A percentile compares a stretch with the other conserved stretches of the same genome.
Evolutionary conservation across 2,888 invertebrate species (phyloP).

Genomic region (Latrodectus elegans): DNA sequence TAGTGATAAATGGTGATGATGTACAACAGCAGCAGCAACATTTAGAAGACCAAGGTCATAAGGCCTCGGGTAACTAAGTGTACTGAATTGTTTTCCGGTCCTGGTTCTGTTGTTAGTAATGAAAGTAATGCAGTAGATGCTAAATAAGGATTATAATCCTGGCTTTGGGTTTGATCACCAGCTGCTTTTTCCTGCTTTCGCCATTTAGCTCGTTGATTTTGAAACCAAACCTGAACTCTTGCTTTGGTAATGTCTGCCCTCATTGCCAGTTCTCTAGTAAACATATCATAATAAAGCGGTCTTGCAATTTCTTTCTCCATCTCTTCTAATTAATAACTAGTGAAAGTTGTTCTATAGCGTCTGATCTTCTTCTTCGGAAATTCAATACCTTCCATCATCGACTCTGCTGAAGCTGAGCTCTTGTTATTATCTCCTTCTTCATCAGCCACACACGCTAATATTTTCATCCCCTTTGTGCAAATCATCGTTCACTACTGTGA

Average conservation of each 20-base stretch:
- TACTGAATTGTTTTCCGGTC: constrained; percentile 51
- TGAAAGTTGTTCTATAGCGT: constrained; percentile 93
- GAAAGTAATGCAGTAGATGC: constrained; percentile 56
- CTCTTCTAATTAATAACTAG: constrained; percentile 80
- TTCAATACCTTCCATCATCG: constrained; percentile 75
- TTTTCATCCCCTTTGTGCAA: constrained; percentile 64
- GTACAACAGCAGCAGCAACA: constrained; percentile 36
- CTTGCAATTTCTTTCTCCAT: constrained; percentile 71
- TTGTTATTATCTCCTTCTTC: constrained; percentile 68
- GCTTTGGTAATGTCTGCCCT: no score
- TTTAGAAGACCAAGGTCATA: constrained; percentile 53
- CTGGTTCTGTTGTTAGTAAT: constrained; percentile 53
- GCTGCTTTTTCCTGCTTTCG: constrained; percentile 73
- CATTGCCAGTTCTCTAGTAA: constrained; percentile 64
- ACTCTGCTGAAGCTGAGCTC: constrained; percentile 28
- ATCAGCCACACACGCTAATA: constrained; percentile 57
- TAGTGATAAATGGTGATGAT: constrained; percentile 54
- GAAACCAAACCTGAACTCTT: constrained; percentile 70
- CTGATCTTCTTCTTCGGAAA: constrained; percentile 91
- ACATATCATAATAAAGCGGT: constrained; percentile 72
- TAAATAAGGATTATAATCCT: constrained; percentile 70
- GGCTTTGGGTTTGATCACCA: constrained; percentile 63
- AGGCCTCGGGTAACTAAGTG: constrained; percentile 45
- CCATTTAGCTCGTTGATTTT: constrained; percentile 75
- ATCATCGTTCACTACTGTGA: constrained; percentile 29